Evolutionary conservation across 2,888 invertebrate genomes (phyloP), one percentile per base, ranked within the genome.

Genomic region (Theretra japonica): DNA sequence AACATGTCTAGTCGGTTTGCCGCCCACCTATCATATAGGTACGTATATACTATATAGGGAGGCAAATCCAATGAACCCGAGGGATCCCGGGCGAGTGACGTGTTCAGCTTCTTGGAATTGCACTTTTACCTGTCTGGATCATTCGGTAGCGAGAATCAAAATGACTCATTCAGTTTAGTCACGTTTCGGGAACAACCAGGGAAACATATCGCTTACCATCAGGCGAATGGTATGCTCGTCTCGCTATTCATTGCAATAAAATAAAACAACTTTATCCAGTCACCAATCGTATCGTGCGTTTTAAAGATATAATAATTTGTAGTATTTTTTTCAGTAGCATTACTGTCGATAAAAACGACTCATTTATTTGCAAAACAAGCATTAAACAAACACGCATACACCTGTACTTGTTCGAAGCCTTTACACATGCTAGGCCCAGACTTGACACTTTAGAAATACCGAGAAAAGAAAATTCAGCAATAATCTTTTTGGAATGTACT

Each of bases 401-500:
- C 65, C 65, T 65, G 65, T 65, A 65, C 48, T 25, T 65, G 65
- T 17, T 17, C 17, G 33, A 23, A 65, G 15, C 21, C 59, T 50
- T 25, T 48, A 48, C 25, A 25, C 21, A 62, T 30, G 21, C 17
- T 62, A 28, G 28, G 21, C 30, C 2, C 19, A 25, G 23, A 50
- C 21, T 5, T 60, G n/a, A 60, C 25, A 50, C 50, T 48, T 50
- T 19, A 50, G 6, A 15, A 21, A 21, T 70, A 50, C 50, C 53
- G 60, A 53, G 53, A 70, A 70, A 70, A 70, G 30, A 50, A 8
- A 8, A 28, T 28, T 60, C 30, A 53, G 53, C 60, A 70, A 53
- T 21, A 70, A 70, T 60, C 60, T 70, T 65, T 65, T 65, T 21
- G 60, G 60, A 60, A 30, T 70, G 28, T 60, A 60, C 25, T 58